These are phyloP conservation scores for Lethocerus indicus DNA, from an alignment of 1,140 invertebrate genomes.

Conservation along the genomic window DNA sequence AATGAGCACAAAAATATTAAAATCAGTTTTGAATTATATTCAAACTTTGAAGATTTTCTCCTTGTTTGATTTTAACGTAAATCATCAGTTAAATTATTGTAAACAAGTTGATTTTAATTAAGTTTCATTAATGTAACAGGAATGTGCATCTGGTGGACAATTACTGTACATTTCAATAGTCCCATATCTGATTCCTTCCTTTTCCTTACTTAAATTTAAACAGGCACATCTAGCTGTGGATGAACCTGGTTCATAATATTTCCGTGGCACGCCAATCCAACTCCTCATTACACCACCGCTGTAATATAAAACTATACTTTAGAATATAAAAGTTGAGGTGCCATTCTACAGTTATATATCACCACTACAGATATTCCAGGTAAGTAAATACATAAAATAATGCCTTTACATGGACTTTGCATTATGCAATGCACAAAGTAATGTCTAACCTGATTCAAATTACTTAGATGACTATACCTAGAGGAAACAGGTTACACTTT, in stretches of 20 bases:
- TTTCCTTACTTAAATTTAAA: conserved; percentile 34
- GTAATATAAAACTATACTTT: conserved; percentile 18
- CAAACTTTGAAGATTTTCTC: too few relatives aligned
- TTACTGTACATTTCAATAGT: conserved; percentile 17
- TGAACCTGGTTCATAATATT: conserved; percentile 45
- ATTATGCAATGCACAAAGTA: neutral
- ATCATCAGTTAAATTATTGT: too few relatives aligned
- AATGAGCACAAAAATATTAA: too few relatives aligned
- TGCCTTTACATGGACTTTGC: neutral
- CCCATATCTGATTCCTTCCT: conserved; percentile 3
- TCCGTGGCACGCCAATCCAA: conserved; percentile 73
- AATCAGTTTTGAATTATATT: too few relatives aligned
- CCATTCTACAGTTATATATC: neutral
- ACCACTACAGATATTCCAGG: neutral
- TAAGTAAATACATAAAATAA: neutral
- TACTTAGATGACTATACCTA: neutral
- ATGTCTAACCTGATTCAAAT: neutral
- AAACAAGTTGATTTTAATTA: too few relatives aligned
- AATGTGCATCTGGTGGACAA: conserved; percentile 12
- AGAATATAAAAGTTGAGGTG: neutral
- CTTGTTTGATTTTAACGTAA: too few relatives aligned
- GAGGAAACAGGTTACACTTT: too few relatives aligned
- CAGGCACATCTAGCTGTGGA: conserved; percentile 61
- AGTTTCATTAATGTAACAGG: neutral
- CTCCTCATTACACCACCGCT: conserved; percentile 71